Conservation (phyloP, 2,113 vertebrate genomes). For the Macaca mulatta region DNA sequence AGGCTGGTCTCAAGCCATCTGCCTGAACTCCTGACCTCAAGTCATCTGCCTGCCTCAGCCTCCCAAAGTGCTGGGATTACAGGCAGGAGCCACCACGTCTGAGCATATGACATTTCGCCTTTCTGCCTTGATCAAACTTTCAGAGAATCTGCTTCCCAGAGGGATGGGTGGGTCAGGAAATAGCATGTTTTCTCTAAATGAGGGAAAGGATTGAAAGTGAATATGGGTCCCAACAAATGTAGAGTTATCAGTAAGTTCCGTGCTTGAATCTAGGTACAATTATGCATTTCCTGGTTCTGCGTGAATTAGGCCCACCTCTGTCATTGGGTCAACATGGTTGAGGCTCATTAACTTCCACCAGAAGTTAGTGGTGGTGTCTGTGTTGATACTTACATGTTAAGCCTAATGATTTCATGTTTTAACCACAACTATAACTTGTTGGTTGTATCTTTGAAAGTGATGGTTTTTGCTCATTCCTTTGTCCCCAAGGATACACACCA, state of each 20-base stretch:
- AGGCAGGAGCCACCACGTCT: too few species aligned
- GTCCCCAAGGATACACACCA: neutral
- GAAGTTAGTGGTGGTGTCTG: neutral
- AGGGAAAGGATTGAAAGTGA: neutral
- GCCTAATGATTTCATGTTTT: neutral
- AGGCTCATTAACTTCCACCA: neutral
- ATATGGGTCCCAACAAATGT: neutral
- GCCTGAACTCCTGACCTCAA: too few species aligned
- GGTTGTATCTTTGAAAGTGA: neutral
- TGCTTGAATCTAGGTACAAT: neutral
- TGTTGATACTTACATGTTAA: neutral
- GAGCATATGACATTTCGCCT: neutral
- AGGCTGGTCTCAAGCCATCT: too few species aligned
- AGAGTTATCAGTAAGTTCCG: neutral
- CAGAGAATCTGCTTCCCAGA: neutral
- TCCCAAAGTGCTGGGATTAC: too few species aligned
- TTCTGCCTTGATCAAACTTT: neutral
- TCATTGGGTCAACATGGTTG: neutral
- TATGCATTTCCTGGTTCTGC: neutral
- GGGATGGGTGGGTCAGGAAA: neutral
- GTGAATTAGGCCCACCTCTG: neutral
- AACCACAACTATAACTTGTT: neutral
- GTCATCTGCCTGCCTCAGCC: too few species aligned
- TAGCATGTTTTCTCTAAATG: neutral
- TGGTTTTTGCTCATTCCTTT: neutral